Percentiles rank a stretch among this genome's conserved stretches.
These are phyloP conservation scores for Stichopus chloronotus DNA, from an alignment of 35 echinoderm and acorn worm species.

Conservation along the genomic window DNA sequence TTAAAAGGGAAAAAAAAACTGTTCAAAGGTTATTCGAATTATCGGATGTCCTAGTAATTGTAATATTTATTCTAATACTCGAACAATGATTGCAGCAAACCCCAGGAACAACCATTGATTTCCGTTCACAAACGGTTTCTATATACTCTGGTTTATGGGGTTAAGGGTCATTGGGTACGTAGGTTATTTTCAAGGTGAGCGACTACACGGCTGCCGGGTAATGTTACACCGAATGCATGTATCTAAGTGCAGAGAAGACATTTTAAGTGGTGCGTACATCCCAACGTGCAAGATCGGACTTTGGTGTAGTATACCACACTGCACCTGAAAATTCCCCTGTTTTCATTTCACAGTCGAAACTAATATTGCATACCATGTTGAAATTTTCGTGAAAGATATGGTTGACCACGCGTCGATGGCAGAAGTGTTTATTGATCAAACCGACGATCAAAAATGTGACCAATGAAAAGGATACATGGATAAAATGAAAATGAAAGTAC, in stretches of 20 bases:
- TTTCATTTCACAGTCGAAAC: neutral
- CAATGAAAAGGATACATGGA: too few relatives aligned
- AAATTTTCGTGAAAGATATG: too few relatives aligned
- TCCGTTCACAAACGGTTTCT: slow-evolving; percentile 15
- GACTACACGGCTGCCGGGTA: neutral
- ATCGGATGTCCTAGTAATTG: slow-evolving; percentile 24
- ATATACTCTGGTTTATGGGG: neutral
- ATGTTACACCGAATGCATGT: neutral
- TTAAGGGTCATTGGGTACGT: neutral
- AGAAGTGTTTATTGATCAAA: too few relatives aligned
- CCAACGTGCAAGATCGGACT: neutral
- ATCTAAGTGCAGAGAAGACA: too few relatives aligned
- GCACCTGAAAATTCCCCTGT: neutral
- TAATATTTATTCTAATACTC: slow-evolving; percentile 12
- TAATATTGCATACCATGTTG: neutral
- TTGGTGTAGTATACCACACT: neutral
- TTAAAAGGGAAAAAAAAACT: neutral
- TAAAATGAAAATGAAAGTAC: too few relatives aligned
- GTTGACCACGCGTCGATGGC: too few relatives aligned
- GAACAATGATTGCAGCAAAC: slow-evolving; percentile 3
- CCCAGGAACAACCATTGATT: neutral
- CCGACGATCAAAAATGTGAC: too few relatives aligned
- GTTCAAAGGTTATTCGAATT: neutral
- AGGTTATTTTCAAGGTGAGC: neutral
- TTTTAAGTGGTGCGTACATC: neutral